A percentile compares a stretch with the other conserved stretches of the same genome.
Conservation (phyloP, 2,888 invertebrate species). For the Mesorhabditis belari region DNA sequence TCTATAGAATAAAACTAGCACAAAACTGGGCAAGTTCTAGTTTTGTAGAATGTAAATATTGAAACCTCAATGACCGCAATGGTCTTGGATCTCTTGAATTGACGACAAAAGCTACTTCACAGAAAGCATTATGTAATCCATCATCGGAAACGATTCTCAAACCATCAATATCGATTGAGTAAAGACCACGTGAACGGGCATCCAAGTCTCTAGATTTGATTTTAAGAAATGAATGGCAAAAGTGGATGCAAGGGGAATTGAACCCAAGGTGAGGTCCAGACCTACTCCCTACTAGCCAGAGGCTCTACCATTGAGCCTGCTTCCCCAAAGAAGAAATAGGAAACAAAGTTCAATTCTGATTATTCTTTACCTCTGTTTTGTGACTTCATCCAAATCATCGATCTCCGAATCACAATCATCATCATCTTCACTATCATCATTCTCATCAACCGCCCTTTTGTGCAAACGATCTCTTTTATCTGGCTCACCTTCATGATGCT, state of each 20-base stretch:
- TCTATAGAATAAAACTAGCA: too few species aligned
- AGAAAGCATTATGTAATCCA: conserved; percentile 22
- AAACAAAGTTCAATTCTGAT: too few species aligned
- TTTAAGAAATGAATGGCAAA: too few species aligned
- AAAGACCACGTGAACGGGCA: neutral
- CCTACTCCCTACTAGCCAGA: too few species aligned
- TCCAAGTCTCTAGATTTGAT: neutral
- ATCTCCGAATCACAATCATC: conserved; percentile 35
- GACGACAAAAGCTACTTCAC: conserved; percentile 22
- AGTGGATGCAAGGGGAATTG: too few species aligned
- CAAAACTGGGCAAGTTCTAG: too few species aligned
- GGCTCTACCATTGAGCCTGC: too few species aligned
- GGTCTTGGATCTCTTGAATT: conserved; percentile 22
- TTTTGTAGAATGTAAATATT: neutral
- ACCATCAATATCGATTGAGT: neutral
- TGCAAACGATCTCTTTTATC: conserved; percentile 5
- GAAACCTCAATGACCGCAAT: conserved; percentile 15
- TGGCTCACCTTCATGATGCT: neutral
- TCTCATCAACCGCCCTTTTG: conserved; percentile 22
- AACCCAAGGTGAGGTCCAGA: too few species aligned
- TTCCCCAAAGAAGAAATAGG: too few species aligned
- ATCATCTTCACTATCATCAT: conserved; percentile 37
- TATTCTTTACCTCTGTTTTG: neutral
- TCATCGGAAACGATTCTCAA: neutral
- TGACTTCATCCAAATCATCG: conserved; percentile 13